These are phyloP conservation scores for Marmota flaviventris DNA, from an alignment of 2,113 vertebrate species.

Conservation along the genomic window DNA sequence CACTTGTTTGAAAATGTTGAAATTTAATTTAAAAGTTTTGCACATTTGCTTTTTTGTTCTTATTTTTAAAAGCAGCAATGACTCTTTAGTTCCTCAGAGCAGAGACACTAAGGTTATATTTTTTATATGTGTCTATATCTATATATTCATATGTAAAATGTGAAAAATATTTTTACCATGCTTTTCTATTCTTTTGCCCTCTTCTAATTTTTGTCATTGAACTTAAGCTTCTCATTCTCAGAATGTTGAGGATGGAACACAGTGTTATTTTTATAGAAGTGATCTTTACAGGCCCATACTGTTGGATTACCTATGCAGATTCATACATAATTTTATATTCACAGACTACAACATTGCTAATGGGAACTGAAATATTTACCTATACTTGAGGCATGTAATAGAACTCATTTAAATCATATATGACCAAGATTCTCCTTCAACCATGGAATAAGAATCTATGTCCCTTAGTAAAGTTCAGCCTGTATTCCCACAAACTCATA, in stretches of 20 bases:
- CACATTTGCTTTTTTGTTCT: conserved; percentile 59
- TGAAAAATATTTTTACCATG: not conserved
- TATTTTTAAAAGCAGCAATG: conserved; percentile 66
- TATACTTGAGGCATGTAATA: not conserved
- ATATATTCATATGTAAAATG: not conserved
- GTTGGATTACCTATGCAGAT: not conserved
- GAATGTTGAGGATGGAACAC: conserved; percentile 13
- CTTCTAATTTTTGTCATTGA: conserved; percentile 55
- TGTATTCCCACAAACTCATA: conserved; percentile 37
- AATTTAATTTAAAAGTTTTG: conserved; percentile 79
- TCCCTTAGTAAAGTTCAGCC: conserved; percentile 21
- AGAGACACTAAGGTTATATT: conserved; percentile 57
- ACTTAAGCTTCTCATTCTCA: conserved; percentile 50
- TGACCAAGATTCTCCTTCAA: conserved; percentile 25
- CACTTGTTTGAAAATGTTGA: conserved; percentile 76
- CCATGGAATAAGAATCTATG: not conserved
- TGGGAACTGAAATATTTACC: not conserved
- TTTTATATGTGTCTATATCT: not conserved
- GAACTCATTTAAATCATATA: not conserved
- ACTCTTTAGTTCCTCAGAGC: conserved; percentile 39
- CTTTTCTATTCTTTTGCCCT: conserved; percentile 28
- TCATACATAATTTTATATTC: not conserved
- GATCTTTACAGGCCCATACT: not conserved
- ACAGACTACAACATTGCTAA: not conserved
- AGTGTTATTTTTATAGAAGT: conserved; percentile 39